Percentiles rank a stretch among this genome's conserved stretches.
Conservation (phyloP, 2,888 invertebrate species). For the Drosophila meridionalis region DNA sequence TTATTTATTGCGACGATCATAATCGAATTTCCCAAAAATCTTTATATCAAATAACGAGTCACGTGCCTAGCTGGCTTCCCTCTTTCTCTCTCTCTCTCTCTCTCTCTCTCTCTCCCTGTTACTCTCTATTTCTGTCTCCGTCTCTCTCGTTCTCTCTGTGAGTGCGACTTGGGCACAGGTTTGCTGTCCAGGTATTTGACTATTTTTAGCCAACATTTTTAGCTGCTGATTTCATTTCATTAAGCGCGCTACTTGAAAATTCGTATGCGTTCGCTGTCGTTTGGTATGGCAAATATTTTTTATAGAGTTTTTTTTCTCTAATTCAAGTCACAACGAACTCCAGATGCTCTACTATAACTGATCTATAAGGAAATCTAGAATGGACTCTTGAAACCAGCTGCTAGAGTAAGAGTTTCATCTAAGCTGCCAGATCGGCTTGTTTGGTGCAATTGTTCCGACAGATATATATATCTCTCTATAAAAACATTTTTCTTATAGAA, state of each 20-base stretch:
- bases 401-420: not conserved
- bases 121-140: no score
- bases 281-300: conserved; percentile 27
- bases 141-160: not conserved
- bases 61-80: conserved; percentile 42
- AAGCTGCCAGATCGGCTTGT: not conserved
- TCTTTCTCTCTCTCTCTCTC: not conserved
- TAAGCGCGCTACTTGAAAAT: conserved; percentile 41
- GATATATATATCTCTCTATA: not conserved
- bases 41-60: conserved; percentile 35
- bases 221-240: conserved; percentile 72
- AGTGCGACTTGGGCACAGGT: conserved; percentile 41
- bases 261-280: conserved; percentile 20
- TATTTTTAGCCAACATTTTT: conserved; percentile 73
- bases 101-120: not conserved
- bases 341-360: not conserved
- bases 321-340: conserved; percentile 34
- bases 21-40: conserved; percentile 20
- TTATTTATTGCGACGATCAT: not conserved
- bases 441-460: not conserved
- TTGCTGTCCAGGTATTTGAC: conserved; percentile 53
- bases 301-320: conserved; percentile 39
- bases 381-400: not conserved
- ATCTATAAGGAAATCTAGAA: not conserved
- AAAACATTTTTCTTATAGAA: no score